Conservation (phyloP, 2,888 invertebrate species). For the Pristionchus japonicus region DNA sequence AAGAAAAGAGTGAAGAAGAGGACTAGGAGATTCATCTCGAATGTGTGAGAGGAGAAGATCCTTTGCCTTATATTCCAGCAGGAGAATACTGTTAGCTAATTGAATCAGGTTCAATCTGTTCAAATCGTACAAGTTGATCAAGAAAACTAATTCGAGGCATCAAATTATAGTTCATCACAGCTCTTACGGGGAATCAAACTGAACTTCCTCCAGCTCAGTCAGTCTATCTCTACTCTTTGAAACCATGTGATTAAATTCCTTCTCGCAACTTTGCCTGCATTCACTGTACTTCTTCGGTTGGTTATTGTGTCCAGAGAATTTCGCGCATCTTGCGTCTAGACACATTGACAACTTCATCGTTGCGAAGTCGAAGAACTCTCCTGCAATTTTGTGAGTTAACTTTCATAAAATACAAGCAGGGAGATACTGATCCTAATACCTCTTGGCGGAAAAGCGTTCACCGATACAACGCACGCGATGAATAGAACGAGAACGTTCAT, state of each 20-base stretch:
- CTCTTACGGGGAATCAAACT: too few relatives aligned
- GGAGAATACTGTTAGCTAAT: neutral
- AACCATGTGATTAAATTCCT: too few relatives aligned
- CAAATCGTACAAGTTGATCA: neutral
- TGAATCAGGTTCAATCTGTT: neutral
- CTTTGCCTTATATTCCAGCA: neutral
- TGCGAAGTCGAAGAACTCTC: neutral
- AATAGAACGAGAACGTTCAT: neutral
- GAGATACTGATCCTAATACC: neutral
- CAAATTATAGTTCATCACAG: too few relatives aligned
- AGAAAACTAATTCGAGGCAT: too few relatives aligned
- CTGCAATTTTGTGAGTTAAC: neutral
- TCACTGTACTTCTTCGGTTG: too few relatives aligned
- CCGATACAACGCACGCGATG: neutral
- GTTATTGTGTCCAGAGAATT: too few relatives aligned
- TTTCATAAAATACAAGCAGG: too few relatives aligned
- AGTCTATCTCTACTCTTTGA: too few relatives aligned
- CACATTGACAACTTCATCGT: too few relatives aligned
- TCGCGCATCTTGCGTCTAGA: too few relatives aligned
- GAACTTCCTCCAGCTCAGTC: too few relatives aligned
- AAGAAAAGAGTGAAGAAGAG: neutral
- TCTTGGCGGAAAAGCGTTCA: neutral
- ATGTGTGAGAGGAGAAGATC: neutral
- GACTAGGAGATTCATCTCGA: neutral
- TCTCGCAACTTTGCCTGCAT: too few relatives aligned